phyloP scores from a whole-genome alignment of 2,797 vertebrate species.

The Aselliscus stoliczkanus region DNA sequence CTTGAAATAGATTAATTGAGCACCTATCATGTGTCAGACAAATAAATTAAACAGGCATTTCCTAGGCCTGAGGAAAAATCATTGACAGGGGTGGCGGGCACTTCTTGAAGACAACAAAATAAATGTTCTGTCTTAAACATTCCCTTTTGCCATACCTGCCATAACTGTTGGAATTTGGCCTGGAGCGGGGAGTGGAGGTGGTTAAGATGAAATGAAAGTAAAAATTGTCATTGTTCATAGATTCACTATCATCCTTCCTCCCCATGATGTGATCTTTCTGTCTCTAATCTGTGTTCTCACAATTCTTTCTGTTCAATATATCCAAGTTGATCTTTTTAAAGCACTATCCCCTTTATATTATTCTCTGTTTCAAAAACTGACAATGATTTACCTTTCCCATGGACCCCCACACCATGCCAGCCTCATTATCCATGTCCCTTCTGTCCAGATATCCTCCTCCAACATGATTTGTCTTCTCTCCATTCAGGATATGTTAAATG shows the following conservation, averaged over 20 bases:
- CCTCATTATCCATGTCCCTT: neutral
- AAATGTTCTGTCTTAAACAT: neutral
- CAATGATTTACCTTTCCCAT: neutral
- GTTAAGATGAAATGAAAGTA: no score
- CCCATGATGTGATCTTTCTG: neutral
- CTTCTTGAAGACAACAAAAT: neutral
- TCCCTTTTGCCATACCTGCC: neutral
- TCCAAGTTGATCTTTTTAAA: neutral
- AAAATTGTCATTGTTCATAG: neutral
- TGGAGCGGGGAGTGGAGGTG: neutral
- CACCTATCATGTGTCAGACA: no score
- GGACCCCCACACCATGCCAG: no score
- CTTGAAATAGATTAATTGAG: neutral
- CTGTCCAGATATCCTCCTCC: neutral
- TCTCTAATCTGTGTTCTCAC: neutral
- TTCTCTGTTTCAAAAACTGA: neutral
- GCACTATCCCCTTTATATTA: neutral
- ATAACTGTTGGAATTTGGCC: neutral
- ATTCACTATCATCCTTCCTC: neutral
- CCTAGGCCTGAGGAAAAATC: neutral
- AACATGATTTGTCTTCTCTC: neutral
- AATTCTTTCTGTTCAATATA: neutral
- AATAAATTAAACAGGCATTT: neutral
- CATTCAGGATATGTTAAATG: fast-evolving
- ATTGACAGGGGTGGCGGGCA: no score